These are phyloP conservation scores for Batillaria attramentaria DNA, from an alignment of 1,140 invertebrate genomes.

Conservation along the genomic window DNA sequence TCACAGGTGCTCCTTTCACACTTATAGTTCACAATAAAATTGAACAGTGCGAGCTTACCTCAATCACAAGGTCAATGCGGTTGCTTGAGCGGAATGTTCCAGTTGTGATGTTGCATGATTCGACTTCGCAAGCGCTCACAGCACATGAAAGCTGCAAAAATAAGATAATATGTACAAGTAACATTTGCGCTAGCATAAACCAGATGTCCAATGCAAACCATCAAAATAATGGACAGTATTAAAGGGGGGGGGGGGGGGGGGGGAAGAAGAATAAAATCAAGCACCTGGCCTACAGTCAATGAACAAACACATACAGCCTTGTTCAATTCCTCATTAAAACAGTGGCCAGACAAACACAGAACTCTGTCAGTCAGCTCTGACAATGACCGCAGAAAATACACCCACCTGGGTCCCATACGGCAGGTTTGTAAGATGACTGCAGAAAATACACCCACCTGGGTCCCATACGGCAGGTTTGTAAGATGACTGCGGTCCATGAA, in stretches of 20 bases:
- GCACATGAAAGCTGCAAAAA: slow-evolving; percentile 56
- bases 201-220: too few relatives aligned
- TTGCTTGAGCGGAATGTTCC: slow-evolving; percentile 54
- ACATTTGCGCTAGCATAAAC: too few relatives aligned
- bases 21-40: background rate
- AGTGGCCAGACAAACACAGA: too few relatives aligned
- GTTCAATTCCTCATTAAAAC: too few relatives aligned
- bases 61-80: slow-evolving; percentile 36
- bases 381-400: slow-evolving; percentile 43
- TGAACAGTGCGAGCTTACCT: slow-evolving; percentile 36
- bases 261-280: too few relatives aligned
- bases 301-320: too few relatives aligned
- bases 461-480: slow-evolving; percentile 43
- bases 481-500: slow-evolving; percentile 43
- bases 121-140: slow-evolving; percentile 44
- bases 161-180: too few relatives aligned
- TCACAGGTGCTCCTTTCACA: too few relatives aligned
- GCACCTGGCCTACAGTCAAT: too few relatives aligned
- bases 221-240: too few relatives aligned
- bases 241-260: too few relatives aligned
- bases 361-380: slow-evolving; percentile 50
- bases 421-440: slow-evolving; percentile 47
- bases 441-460: slow-evolving; percentile 44
- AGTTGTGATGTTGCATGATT: slow-evolving; percentile 39
- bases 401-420: slow-evolving; percentile 52